These are phyloP conservation scores for Gadopsis marmoratus DNA, from an alignment of 2,797 vertebrate genomes.

Conservation along the genomic window DNA sequence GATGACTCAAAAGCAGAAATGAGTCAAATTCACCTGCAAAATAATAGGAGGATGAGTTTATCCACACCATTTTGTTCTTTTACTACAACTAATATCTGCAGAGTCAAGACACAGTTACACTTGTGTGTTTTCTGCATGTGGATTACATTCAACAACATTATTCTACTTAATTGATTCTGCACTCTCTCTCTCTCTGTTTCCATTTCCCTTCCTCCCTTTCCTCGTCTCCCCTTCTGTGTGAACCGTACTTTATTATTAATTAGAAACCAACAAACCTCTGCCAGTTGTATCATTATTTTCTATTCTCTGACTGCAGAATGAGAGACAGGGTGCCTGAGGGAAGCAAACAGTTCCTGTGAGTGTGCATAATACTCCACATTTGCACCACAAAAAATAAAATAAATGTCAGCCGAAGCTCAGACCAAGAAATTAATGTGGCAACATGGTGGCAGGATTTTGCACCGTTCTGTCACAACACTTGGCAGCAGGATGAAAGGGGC, in stretches of 20 bases:
- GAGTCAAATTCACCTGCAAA: neutral
- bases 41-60: neutral
- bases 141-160: neutral
- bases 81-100: neutral
- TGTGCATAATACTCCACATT: conserved; percentile 25
- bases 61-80: too few relatives aligned
- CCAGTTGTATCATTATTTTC: conserved; percentile 35
- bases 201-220: neutral
- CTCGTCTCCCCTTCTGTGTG: neutral
- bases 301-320: conserved; percentile 13
- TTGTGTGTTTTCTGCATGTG: neutral
- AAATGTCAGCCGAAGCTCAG: conserved; percentile 15
- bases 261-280: conserved; percentile 18
- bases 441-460: conserved; percentile 2
- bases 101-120: neutral
- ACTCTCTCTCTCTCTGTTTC: neutral
- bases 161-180: too few relatives aligned
- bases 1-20: neutral
- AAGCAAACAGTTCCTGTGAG: conserved; percentile 27
- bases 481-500: neutral
- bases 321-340: conserved; percentile 9
- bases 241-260: conserved; percentile 29
- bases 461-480: neutral
- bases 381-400: neutral
- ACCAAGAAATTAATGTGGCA: conserved; percentile 38